Percentiles rank a stretch among this genome's conserved stretches.
These are phyloP conservation scores for Meloidogyne floridensis DNA, from an alignment of 1,140 invertebrate species.

Conservation along the genomic window DNA sequence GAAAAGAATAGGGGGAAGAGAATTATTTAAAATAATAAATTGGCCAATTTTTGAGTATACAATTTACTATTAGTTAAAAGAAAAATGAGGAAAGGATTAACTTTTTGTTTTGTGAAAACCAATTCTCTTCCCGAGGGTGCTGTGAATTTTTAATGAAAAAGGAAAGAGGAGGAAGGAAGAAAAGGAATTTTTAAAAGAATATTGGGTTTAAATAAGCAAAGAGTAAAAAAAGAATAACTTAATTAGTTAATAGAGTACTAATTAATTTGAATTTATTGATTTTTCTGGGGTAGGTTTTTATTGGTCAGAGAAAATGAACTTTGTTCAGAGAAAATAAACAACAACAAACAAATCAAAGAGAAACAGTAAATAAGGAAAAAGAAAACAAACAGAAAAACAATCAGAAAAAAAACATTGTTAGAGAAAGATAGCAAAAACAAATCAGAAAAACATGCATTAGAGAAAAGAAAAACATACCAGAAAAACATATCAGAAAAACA, in stretches of 20 bases:
- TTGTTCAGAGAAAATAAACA: too few species aligned
- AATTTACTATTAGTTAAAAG: not conserved
- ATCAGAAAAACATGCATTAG: too few species aligned
- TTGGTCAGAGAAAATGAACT: too few species aligned
- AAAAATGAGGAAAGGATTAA: not conserved
- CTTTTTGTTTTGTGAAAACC: conserved; percentile 5
- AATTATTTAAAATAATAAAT: not conserved
- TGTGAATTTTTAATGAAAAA: not conserved
- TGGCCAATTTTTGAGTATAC: not conserved
- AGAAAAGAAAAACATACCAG: too few species aligned
- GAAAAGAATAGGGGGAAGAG: not conserved
- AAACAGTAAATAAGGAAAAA: not conserved
- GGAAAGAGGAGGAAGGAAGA: not conserved
- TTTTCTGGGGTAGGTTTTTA: too few species aligned
- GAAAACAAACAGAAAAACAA: not conserved
- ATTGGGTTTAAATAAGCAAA: not conserved
- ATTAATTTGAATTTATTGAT: too few species aligned
- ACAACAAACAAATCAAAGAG: too few species aligned
- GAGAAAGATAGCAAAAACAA: not conserved
- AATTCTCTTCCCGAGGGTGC: not conserved
- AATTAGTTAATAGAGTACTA: not conserved
- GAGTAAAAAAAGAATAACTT: not conserved
- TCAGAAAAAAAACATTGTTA: not conserved
- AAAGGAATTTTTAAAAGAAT: not conserved
- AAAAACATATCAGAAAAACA: too few species aligned